Base-by-base conservation (phyloP, 1,140 invertebrate genomes). In the Rhyacophila brunnea region DNA sequence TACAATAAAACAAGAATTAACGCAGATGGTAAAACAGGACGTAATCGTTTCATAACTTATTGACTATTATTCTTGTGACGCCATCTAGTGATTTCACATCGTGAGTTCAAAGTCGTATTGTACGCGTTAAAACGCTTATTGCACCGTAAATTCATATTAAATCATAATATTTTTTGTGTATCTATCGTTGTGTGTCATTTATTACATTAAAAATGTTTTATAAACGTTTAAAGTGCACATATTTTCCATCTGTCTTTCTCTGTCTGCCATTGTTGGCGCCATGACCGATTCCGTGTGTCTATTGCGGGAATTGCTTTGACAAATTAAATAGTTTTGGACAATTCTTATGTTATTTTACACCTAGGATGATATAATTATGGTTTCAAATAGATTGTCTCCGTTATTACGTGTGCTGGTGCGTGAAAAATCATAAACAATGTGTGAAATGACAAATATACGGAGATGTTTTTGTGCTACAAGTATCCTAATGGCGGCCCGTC, bases 401-500 rank as follows among this genome's bases (percentile, higher is more conserved):
- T 19, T 32, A 32, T n/a, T 50, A 9, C 23, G n/a, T 1, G 47
- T 50, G 17, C 14, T 44, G 14, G 47, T 18, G 47, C 10, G 17
- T 35, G 14, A 50, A 51, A 58, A 35, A 38, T 58, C 32, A 19
- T 58, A 9, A 50, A 58, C 13, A 51, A 58, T 58, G 55, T 50
- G 55, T 17, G 36, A 50, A 58, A 58, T 50, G 35, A n/a, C 13
- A 6, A 32, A 43, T 34, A 19, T 44, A 42, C 38, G 58, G 74
- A 76, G 72, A 78, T 78, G 76, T 78, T 78, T 70, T 78, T 75
- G 76, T 78, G 76, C 69, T 69, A 66, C 70, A 77, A 76, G 74
- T 80, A 77, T 80, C 74, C 75, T 80, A 81, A 83, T 83, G 81
- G 81, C 81, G 80, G 80, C 76, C 79, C 80, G 78, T 81, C 79